Conservation (phyloP, 92 coral and sea anemone species). For the Meandrina meandrites region DNA sequence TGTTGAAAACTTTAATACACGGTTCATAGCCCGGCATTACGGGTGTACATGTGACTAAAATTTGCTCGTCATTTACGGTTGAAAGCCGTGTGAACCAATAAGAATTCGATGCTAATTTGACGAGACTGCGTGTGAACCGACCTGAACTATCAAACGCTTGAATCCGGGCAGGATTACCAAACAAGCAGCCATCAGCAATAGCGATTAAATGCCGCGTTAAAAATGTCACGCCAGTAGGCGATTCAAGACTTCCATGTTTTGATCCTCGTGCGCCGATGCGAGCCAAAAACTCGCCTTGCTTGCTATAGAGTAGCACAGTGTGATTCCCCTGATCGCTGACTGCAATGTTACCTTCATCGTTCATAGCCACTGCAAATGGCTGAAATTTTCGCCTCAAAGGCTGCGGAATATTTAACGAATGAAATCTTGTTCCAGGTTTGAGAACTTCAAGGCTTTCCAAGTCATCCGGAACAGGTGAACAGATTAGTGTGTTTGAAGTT, state of each 20-base stretch:
- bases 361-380: constrained; percentile 66
- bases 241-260: constrained; percentile 69
- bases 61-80: constrained; percentile 39
- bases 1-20: constrained; percentile 72
- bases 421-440: constrained; percentile 72
- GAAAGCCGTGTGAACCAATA: constrained; percentile 76
- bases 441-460: constrained; percentile 46
- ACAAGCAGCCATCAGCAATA: constrained; percentile 77
- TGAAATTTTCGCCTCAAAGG: constrained; percentile 60
- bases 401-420: constrained; percentile 56
- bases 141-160: constrained; percentile 76
- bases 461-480: constrained; percentile 24
- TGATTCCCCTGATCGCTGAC: constrained; percentile 79
- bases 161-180: constrained; percentile 79
- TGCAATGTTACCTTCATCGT: constrained; percentile 47
- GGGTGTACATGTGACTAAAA: constrained; percentile 72
- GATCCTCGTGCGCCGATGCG: constrained; percentile 68
- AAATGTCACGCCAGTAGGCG: constrained; percentile 72
- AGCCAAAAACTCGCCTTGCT: constrained; percentile 61
- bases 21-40: constrained; percentile 73
- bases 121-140: constrained; percentile 65
- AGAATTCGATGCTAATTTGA: constrained; percentile 53
- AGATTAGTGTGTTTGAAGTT: constrained; percentile 28
- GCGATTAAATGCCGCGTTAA: constrained; percentile 54
- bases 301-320: constrained; percentile 57